Evolutionary conservation across 2,888 invertebrate genomes (phyloP).

Genomic region (Eristalis arbustorum): DNA sequence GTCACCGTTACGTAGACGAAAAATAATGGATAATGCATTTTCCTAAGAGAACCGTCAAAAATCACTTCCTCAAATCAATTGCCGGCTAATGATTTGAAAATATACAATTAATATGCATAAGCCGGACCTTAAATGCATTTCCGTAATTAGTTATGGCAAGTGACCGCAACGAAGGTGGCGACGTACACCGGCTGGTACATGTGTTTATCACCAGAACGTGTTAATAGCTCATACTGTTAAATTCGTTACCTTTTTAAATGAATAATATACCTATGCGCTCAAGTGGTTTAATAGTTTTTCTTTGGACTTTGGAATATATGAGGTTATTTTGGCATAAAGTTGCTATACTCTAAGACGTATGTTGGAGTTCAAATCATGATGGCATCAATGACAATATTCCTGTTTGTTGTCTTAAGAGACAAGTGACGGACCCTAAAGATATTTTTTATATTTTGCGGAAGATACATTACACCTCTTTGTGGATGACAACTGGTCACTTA

Average conservation of each 20-base stretch:
- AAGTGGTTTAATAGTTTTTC: neutral
- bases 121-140: constrained; percentile 5
- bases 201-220: constrained; percentile 1
- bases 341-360: neutral
- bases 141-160: constrained; percentile 37
- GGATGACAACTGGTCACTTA: no score
- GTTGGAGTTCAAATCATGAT: no score
- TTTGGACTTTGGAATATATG: neutral
- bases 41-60: neutral
- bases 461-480: no score
- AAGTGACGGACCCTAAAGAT: no score
- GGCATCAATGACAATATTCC: no score
- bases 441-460: no score
- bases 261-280: no score
- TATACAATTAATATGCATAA: constrained; percentile 43
- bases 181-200: neutral
- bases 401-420: no score
- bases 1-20: neutral
- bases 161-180: neutral
- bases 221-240: neutral
- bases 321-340: neutral
- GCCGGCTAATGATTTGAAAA: constrained; percentile 2
- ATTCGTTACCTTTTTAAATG: neutral
- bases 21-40: neutral
- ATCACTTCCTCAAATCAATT: constrained; percentile 25